Percentiles rank a stretch among this genome's conserved stretches.
Evolutionary conservation across 1,140 invertebrate genomes (phyloP).

Genomic region (Aphaenogaster ashmeadi): DNA sequence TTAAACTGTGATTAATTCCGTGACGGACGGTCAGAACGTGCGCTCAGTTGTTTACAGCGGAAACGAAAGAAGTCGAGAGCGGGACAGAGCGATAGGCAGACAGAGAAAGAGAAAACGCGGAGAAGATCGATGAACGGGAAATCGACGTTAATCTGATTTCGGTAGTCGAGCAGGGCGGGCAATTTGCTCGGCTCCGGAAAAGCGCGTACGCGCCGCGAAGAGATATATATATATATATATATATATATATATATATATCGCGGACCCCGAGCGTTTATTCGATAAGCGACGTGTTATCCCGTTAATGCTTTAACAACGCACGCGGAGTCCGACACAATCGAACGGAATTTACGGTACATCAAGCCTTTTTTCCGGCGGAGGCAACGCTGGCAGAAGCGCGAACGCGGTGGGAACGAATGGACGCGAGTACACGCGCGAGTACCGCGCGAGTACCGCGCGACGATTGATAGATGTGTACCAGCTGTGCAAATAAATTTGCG

Average conservation of each 20-base stretch:
- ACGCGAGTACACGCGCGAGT: not conserved
- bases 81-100: not conserved
- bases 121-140: conserved; percentile 57
- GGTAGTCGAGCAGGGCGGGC: conserved; percentile 61
- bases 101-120: conserved; percentile 20
- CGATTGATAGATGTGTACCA: conserved; percentile 39
- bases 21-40: conserved; percentile 63
- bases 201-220: conserved; percentile 27
- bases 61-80: conserved; percentile 64
- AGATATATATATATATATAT: conserved; percentile 2
- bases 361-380: conserved; percentile 4
- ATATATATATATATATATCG: not conserved
- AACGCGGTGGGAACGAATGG: conserved; percentile 17
- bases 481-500: conserved; percentile 59
- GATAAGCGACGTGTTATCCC: conserved; percentile 52
- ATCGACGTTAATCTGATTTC: conserved; percentile 75
- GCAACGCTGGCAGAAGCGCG: not conserved
- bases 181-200: conserved; percentile 68
- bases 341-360: conserved; percentile 61
- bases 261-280: conserved; percentile 22
- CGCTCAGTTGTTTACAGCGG: conserved; percentile 67
- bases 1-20: conserved; percentile 80
- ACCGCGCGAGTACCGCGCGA: not conserved
- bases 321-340: not conserved
- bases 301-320: conserved; percentile 40